A percentile compares a stretch with the other conserved stretches of the same genome.
phyloP scores from a whole-genome alignment of 92 coral and sea anemone genomes.

The Epizoanthus scotinus region DNA sequence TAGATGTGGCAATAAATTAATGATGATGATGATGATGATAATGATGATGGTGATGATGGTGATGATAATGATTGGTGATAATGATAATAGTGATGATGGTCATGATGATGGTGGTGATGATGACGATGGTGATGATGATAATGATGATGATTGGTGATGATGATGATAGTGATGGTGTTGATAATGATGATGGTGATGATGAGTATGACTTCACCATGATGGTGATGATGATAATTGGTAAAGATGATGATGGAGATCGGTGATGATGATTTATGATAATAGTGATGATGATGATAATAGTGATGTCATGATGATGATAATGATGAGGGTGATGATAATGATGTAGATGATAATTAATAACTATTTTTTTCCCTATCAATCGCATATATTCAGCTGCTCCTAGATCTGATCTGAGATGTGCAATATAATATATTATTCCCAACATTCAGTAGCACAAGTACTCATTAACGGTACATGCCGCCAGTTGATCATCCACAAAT shows the following conservation, averaged over 20 bases:
- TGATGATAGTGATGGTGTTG: neutral
- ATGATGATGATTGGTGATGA: conserved; percentile 20
- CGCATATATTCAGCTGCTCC: too few species aligned
- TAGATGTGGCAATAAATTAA: too few species aligned
- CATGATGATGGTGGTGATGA: neutral
- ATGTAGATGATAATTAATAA: neutral
- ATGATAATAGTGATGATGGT: neutral
- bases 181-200: conserved; percentile 9
- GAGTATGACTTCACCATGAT: neutral
- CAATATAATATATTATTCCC: too few species aligned
- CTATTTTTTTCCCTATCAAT: too few species aligned
- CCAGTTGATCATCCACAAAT: neutral
- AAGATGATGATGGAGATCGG: neutral
- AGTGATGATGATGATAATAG: neutral
- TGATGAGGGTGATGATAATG: too few species aligned
- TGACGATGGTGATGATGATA: conserved; percentile 2
- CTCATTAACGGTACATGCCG: too few species aligned
- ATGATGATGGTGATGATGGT: too few species aligned
- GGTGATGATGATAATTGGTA: neutral
- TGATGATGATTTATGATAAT: conserved; percentile 1
- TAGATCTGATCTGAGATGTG: too few species aligned
- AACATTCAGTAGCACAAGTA: too few species aligned
- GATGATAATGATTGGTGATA: too few species aligned
- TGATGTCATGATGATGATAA: too few species aligned
- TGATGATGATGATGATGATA: too few species aligned